Conservation (phyloP, 2,797 vertebrate genomes). For the Urophycis tenuis region DNA sequence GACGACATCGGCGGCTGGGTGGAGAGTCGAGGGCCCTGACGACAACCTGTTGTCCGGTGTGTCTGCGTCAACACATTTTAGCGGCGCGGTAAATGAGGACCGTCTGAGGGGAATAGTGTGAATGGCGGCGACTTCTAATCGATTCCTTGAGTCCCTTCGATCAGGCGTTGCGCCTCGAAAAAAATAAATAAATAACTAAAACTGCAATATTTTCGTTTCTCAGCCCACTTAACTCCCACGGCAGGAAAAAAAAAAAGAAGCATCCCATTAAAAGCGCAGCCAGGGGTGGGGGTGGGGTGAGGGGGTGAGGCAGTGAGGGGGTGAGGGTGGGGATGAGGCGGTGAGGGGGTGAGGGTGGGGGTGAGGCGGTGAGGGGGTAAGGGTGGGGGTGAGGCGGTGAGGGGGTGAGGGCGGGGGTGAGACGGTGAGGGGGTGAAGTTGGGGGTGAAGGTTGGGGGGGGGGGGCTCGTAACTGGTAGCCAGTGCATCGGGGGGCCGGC, state of each 20-base stretch:
- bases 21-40: not conserved
- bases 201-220: not conserved
- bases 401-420: too few species aligned
- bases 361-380: too few species aligned
- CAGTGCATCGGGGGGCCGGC: slow-evolving; percentile 34
- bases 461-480: slow-evolving; percentile 44
- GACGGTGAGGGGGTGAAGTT: too few species aligned
- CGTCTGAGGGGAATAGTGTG: slow-evolving; percentile 12
- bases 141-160: slow-evolving; percentile 5
- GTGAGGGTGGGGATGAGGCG: too few species aligned
- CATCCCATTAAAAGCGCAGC: slow-evolving; percentile 40
- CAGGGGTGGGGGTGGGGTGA: slow-evolving; percentile 26
- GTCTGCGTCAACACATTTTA: not conserved
- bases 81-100: slow-evolving; percentile 2
- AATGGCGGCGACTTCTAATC: not conserved
- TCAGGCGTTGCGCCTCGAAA: not conserved
- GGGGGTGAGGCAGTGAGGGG: too few species aligned
- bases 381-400: too few species aligned
- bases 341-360: too few species aligned
- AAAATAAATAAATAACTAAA: not conserved
- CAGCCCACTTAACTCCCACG: not conserved
- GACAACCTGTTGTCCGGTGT: not conserved
- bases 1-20: not conserved
- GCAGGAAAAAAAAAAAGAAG: slow-evolving; percentile 33
- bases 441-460: slow-evolving; percentile 21